Percentiles rank a stretch among this genome's conserved stretches.
phyloP scores from a whole-genome alignment of 2,888 invertebrate genomes.

The Muschampia plurimacula region DNA sequence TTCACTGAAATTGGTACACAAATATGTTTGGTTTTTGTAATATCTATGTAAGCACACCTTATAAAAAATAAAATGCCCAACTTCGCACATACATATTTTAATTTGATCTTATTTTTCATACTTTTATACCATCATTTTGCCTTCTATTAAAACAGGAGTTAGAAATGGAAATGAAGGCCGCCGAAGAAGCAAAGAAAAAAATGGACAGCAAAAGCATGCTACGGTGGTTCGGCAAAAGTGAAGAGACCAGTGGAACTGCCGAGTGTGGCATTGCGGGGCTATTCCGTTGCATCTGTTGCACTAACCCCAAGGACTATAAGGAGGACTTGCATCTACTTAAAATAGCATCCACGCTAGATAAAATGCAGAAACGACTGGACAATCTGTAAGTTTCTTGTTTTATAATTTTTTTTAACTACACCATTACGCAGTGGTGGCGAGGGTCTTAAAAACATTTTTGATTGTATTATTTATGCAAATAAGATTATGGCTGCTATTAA shows the following conservation, averaged over 20 bases:
- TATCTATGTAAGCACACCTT: too few species aligned
- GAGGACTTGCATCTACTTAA: conserved; percentile 93
- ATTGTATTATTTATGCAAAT: too few species aligned
- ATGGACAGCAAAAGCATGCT: conserved; percentile 92
- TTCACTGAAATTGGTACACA: too few species aligned
- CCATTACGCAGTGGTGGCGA: too few species aligned
- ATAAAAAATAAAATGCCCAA: too few species aligned
- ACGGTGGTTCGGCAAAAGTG: conserved; percentile 89
- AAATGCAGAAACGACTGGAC: conserved; percentile 91
- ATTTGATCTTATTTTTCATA: too few species aligned
- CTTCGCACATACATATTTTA: too few species aligned
- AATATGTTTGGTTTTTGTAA: too few species aligned
- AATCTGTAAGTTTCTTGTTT: conserved; percentile 64
- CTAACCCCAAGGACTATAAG: conserved; percentile 93
- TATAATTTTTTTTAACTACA: not conserved
- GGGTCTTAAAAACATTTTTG: too few species aligned
- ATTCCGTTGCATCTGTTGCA: conserved; percentile 95
- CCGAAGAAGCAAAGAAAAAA: conserved; percentile 92
- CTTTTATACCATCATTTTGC: not conserved
- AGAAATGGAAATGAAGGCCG: conserved; percentile 92
- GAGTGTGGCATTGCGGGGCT: conserved; percentile 94
- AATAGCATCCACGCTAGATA: conserved; percentile 92
- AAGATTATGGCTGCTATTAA: too few species aligned
- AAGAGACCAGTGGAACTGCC: conserved; percentile 93
- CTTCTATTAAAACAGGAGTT: conserved; percentile 87